Evolutionary conservation across 2,888 invertebrate genomes (phyloP).

Genomic region (Venustoraphidia nigricollis): DNA sequence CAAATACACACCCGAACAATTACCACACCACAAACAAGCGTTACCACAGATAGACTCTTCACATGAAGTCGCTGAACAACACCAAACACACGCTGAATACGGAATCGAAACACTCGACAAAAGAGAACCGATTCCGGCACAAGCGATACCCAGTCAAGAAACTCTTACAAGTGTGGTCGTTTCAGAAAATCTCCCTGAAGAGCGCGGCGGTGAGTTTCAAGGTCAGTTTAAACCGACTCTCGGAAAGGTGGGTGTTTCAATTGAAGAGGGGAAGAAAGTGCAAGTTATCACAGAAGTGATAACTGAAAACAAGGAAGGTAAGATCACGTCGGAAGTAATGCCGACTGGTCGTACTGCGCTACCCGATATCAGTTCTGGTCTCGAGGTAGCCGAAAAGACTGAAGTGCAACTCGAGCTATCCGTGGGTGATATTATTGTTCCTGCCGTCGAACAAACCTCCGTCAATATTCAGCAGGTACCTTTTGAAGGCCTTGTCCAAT

Average conservation of each 20-base stretch:
- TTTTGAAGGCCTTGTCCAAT: conserved; percentile 20
- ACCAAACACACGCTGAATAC: conserved; percentile 18
- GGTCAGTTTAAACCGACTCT: conserved; percentile 30
- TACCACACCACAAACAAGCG: conserved; percentile 22
- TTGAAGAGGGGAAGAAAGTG: conserved; percentile 33
- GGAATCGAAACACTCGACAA: conserved; percentile 15
- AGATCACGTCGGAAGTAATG: conserved; percentile 14
- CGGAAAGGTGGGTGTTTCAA: conserved; percentile 28
- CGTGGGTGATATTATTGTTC: conserved; percentile 9
- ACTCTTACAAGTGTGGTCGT: conserved; percentile 30
- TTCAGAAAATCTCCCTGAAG: conserved; percentile 29
- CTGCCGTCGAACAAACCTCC: conserved; percentile 9
- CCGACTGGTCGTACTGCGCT: conserved; percentile 23
- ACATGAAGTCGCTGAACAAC: conserved; percentile 27
- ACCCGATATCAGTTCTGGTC: conserved; percentile 20
- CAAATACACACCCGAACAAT: conserved; percentile 19
- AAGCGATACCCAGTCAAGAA: conserved; percentile 27
- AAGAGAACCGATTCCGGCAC: conserved; percentile 17
- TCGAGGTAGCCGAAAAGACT: conserved; percentile 27
- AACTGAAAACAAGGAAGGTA: conserved; percentile 22
- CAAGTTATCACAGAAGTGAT: conserved; percentile 22
- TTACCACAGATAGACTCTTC: conserved; percentile 18
- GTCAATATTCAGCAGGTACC: conserved; percentile 22
- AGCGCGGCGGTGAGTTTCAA: conserved; percentile 33
- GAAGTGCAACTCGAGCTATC: conserved; percentile 11